Evolutionary conservation across 1,140 invertebrate genomes (phyloP), one percentile per base, ranked within the genome.

Genomic region (Drosophila sturtevanti): DNA sequence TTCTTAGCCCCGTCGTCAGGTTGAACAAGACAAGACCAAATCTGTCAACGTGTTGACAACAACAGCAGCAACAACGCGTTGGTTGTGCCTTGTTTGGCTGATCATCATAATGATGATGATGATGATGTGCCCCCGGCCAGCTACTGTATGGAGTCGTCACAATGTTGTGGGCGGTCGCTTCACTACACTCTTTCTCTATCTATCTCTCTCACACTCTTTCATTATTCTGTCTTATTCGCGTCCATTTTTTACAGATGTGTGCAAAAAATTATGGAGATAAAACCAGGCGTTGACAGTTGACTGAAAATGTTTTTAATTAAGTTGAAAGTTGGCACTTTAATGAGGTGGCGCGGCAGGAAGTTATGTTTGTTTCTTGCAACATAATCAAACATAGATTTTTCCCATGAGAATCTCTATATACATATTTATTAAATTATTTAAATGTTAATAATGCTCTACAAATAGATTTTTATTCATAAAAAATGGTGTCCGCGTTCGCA

Each of bases 301-400:
- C 65, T 72, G 79, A 77, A 87, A 86, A 86, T 55, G 75, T 86
- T 86, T 86, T 86, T 86, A 86, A 86, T 86, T 86, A 86, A 86
- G 82, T 86, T 87, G 75, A 81, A 74, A 76, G 81, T 70, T 86
- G 84, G 71, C 60, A 76, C 71, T 76, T 87, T 81, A 81, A 82
- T 82, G 79, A 86, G 71, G 67, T 79, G 82, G 9, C 81, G 67
- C 76, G 82, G 9, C 81, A 87, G 81, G 74, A 87, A 76, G 79
- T 81, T 68, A 66, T 68, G 54, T 55, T 18, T 66, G 34, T 59
- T 31, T 11, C 7, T 18, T 21, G 2, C 16, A 10, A 9, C 41
- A n/a, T 27, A n/a, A 18, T 21, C 4, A 14, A 58, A 31, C 14
- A 48, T 38, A 58, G 54, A 44, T 31, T 61, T 62, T 79, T 64